A percentile compares a stretch with the other conserved stretches of the same genome.
phyloP scores from a whole-genome alignment of 1,140 invertebrate genomes.

The Wasmannia auropunctata region DNA sequence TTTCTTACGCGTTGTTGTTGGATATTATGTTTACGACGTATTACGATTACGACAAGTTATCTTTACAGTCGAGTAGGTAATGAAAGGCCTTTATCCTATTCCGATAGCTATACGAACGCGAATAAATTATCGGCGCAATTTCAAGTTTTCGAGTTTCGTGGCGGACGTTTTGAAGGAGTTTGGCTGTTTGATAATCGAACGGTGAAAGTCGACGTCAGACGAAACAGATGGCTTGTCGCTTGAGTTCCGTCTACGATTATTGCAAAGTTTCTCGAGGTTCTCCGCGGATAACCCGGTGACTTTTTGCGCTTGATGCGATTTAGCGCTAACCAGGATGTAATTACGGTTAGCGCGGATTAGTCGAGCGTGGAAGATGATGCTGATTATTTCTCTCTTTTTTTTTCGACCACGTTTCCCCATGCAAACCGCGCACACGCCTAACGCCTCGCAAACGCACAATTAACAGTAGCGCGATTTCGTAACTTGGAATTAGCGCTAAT shows the following conservation, averaged over 20 bases:
- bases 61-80: not conserved
- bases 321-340: slow-evolving; percentile 48
- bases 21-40: not conserved
- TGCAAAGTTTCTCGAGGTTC: slow-evolving; percentile 45
- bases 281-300: slow-evolving; percentile 14
- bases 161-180: slow-evolving; percentile 3
- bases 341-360: slow-evolving; percentile 20
- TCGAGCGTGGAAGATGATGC: slow-evolving; percentile 41
- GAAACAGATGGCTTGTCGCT: slow-evolving; percentile 49
- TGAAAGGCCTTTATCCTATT: not conserved
- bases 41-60: not conserved
- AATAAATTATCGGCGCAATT: not conserved
- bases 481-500: not conserved
- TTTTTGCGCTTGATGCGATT: slow-evolving; percentile 48
- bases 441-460: not conserved
- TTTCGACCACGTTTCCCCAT: not conserved
- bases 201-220: slow-evolving; percentile 57
- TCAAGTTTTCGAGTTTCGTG: not conserved
- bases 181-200: slow-evolving; percentile 9
- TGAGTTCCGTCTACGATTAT: slow-evolving; percentile 45
- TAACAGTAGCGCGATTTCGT: slow-evolving; percentile 23
- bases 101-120: not conserved
- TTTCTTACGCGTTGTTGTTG: not conserved
- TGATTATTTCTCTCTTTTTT: slow-evolving; percentile 35
- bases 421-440: slow-evolving; percentile 8